These are phyloP conservation scores for Nicator chloris DNA, from an alignment of 2,113 vertebrate genomes.

Conservation along the genomic window DNA sequence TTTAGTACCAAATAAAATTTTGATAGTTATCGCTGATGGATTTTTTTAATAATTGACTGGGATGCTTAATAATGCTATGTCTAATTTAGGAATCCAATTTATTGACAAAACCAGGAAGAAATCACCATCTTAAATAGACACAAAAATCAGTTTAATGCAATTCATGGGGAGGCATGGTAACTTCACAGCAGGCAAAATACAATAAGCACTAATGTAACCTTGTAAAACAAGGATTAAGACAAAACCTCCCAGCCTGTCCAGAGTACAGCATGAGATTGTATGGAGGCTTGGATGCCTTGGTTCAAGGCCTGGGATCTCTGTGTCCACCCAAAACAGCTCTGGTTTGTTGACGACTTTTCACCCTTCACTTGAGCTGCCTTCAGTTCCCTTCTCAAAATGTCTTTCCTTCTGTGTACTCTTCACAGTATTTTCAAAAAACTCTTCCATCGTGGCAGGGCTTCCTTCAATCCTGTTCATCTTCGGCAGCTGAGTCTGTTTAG, in stretches of 20 bases:
- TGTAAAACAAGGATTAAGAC: not conserved
- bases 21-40: not conserved
- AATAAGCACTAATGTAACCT: not conserved
- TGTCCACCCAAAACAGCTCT: not conserved
- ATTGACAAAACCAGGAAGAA: constrained; percentile 40
- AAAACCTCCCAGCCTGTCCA: not conserved
- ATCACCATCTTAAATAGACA: not conserved
- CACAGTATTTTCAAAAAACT: not conserved
- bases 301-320: not conserved
- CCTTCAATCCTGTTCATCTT: not conserved
- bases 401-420: not conserved
- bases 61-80: constrained; percentile 21
- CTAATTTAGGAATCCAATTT: constrained; percentile 53
- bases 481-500: constrained; percentile 22
- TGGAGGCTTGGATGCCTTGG: not conserved
- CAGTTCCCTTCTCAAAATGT: not conserved
- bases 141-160: constrained; percentile 21
- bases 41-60: constrained; percentile 40
- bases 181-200: constrained; percentile 50
- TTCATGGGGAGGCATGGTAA: constrained; percentile 11
- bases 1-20: constrained; percentile 12
- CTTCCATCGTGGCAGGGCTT: not conserved
- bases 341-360: not conserved
- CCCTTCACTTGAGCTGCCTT: not conserved
- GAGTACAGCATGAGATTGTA: not conserved